Evolutionary conservation across 2,797 vertebrate species (phyloP), one percentile per base, ranked within the genome.

Genomic region (Lindbergichthys nudifrons): DNA sequence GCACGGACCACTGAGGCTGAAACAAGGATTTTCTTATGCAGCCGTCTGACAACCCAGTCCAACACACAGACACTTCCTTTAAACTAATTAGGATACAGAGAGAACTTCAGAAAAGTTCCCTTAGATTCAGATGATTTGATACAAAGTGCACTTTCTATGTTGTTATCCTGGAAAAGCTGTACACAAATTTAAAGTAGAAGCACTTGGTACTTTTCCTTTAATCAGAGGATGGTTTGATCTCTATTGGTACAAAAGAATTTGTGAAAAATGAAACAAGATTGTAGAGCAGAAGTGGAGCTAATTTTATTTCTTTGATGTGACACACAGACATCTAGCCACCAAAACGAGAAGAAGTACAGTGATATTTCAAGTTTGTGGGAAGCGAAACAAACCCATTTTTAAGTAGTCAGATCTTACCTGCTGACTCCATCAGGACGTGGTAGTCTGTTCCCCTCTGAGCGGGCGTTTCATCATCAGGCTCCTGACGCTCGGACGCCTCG

Each of bases 371-470:
- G 16, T 30, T 42, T 32, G 54, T 39, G 16, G 46, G 13, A 36
- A 43, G 11, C 26, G 61, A 51, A 76, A 66, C 60, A 69, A 75
- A 61, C 43, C 16, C 43, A 39, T 73, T 45, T 39, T 1, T 23
- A 1, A 1, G 3, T 21, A 8, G 2, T 21, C 3, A 12, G 1
- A 23, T 61, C 93, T 89, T 92, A 99, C 97, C 97, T 94, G 95
- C 94, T 3, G 94, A 94, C 75, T 82, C 91, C 70, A 99, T 94
- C 70, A 99, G 93, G 75, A 96, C 94, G 5, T 94, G 95, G 90
- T 96, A 99, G 75, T 99, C 96, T 0, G 94, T 88, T 82, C 97
- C 97, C 91, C 97, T 94, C 89, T 95, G 94, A 4, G 92, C 80
- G 45, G 96, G 96, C 43, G 61, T 91, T 65, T 61, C 67, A n/a